Conservation (phyloP, 2,113 vertebrate genomes). For the Gulo gulo region DNA sequence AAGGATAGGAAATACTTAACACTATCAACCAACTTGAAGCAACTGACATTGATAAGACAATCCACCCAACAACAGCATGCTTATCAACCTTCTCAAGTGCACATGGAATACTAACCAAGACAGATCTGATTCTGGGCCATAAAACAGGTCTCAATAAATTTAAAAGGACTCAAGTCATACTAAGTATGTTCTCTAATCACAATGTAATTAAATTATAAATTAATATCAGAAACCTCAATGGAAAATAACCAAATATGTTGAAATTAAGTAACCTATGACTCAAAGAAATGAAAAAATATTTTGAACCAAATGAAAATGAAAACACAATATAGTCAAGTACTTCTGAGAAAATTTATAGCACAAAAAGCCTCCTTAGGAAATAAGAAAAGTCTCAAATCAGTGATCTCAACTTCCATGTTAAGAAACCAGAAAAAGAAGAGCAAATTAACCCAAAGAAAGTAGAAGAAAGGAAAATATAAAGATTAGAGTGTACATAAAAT, state of each 20-base stretch:
- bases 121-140: neutral
- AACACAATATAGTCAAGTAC: neutral
- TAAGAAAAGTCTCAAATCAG: neutral
- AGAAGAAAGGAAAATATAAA: neutral
- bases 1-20: neutral
- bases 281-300: neutral
- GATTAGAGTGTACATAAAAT: neutral
- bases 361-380: neutral
- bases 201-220: neutral
- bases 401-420: neutral
- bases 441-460: neutral
- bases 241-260: neutral
- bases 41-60: neutral
- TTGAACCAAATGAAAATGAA: neutral
- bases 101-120: neutral
- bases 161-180: neutral
- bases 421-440: neutral
- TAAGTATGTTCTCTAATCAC: neutral
- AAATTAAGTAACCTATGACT: neutral
- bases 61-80: neutral
- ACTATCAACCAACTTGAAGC: neutral
- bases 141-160: neutral
- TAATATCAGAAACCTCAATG: neutral
- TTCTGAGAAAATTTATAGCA: neutral
- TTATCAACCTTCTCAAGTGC: neutral